Percentiles rank a stretch among this genome's conserved stretches.
phyloP scores from a whole-genome alignment of 2,888 invertebrate species.

The Troglohyphantes excavatus region DNA sequence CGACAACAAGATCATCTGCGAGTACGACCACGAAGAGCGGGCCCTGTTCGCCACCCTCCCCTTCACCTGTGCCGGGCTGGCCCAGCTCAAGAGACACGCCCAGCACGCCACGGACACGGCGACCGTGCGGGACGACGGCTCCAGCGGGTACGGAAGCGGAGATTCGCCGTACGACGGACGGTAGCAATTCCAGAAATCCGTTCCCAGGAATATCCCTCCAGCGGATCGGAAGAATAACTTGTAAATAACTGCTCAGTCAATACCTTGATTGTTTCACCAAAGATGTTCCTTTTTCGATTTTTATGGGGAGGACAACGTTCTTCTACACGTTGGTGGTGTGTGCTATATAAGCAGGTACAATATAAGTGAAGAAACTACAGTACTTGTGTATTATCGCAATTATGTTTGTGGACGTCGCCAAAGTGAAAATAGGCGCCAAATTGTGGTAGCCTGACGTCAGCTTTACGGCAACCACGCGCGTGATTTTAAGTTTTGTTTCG shows the following conservation, averaged over 20 bases:
- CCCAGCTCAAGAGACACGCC: conserved; percentile 87
- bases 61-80: conserved; percentile 91
- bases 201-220: neutral
- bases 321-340: too few relatives aligned
- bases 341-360: too few relatives aligned
- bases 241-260: too few relatives aligned
- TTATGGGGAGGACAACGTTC: neutral
- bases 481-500: too few relatives aligned
- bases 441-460: too few relatives aligned
- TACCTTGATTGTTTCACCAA: neutral
- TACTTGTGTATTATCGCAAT: too few relatives aligned
- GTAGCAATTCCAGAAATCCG: conserved; percentile 77
- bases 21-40: conserved; percentile 96
- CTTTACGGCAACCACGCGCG: too few relatives aligned
- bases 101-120: conserved; percentile 68
- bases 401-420: too few relatives aligned
- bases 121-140: conserved; percentile 86
- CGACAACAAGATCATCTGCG: conserved; percentile 96
- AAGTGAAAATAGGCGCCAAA: too few relatives aligned
- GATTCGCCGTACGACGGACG: conserved; percentile 86
- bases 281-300: neutral
- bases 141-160: conserved; percentile 91
- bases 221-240: too few relatives aligned
- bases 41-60: conserved; percentile 91
- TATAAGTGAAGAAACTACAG: too few relatives aligned